Percentiles rank a stretch among this genome's conserved stretches.
These are phyloP conservation scores for Bubalus kerabau DNA, from an alignment of 2,113 vertebrate species.

Conservation along the genomic window DNA sequence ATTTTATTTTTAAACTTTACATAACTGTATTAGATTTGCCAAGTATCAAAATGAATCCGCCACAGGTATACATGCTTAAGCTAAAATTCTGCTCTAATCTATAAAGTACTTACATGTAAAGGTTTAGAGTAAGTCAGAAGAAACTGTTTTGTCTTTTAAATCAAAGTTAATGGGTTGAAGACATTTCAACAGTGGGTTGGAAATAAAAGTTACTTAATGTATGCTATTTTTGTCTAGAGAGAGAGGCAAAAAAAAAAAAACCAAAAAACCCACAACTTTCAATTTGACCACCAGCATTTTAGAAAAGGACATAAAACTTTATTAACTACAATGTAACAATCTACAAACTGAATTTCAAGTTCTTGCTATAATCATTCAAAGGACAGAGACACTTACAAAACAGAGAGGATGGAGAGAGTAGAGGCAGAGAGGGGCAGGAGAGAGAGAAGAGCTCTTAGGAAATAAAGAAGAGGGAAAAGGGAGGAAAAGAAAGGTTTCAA, in stretches of 20 bases:
- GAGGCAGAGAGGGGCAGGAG: neutral
- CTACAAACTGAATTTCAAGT: neutral
- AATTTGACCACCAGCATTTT: neutral
- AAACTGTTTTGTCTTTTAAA: neutral
- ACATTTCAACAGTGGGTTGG: neutral
- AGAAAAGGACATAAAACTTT: neutral
- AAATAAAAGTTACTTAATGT: neutral
- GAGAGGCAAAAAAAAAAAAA: neutral
- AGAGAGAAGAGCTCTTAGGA: neutral
- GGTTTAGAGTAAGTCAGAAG: neutral
- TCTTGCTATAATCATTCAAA: neutral
- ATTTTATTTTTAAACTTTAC: too few relatives aligned
- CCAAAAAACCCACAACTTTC: neutral
- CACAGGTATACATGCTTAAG: too few relatives aligned
- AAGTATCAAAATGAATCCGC: too few relatives aligned
- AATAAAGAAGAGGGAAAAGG: neutral
- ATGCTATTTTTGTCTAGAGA: neutral
- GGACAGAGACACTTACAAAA: neutral
- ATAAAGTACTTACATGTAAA: neutral
- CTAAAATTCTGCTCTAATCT: neutral
- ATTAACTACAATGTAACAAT: neutral
- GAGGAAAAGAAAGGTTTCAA: neutral
- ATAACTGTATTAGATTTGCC: too few relatives aligned
- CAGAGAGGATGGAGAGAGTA: neutral
- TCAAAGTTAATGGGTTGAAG: neutral